Evolutionary conservation across 2,888 invertebrate species (phyloP), one percentile per base, ranked within the genome.

Genomic region (Athetis lepigone): DNA sequence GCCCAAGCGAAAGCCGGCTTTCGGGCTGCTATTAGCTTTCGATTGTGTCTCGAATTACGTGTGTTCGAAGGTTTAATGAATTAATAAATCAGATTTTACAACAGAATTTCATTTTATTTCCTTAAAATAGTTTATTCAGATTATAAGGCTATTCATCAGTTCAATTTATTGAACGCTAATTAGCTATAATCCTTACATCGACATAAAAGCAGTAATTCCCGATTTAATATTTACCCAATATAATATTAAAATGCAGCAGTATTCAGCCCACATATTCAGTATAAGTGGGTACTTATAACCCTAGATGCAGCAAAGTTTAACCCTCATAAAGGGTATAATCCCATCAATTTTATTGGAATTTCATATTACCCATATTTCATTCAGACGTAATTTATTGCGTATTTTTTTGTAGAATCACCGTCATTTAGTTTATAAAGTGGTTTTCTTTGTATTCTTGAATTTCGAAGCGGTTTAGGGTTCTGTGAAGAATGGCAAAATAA

Each of bases 261-360:
- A 62, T 74, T 72, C 42, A 71, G 9, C 25, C 18, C 16, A 45
- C 45, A 58, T 40, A 37, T 58, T 46, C 39, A 54, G 2, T 51
- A 1, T 33, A 46, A 46, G 50, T 67, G 33, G 16, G 49, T 16
- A 58, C 64, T 75, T 43, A 7, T 37, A 5, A 33, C 40, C 2
- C 6, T 46, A 39, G 47, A 52, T 58, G 64, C 75, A 72, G 37
- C 42, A 9, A 16, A 29, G 13, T 23, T 40, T 16, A 33, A 19
- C 37, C 56, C 43, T 11, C 16, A 37, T 42, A 47, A 69, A 13
- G 23, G 50, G 43, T 16, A 49, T 56, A 42, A 52, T 19, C 58
- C 56, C 61, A 74, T 74, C 45, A 67, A 62, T 75, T 67, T 56
- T 39, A 74, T 75, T 40, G 71, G 74, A 59, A 71, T 75, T 74